A percentile compares a stretch with the other conserved stretches of the same genome.
These are phyloP conservation scores for Coenonympha arcania DNA, from an alignment of 2,888 invertebrate genomes.

Conservation along the genomic window DNA sequence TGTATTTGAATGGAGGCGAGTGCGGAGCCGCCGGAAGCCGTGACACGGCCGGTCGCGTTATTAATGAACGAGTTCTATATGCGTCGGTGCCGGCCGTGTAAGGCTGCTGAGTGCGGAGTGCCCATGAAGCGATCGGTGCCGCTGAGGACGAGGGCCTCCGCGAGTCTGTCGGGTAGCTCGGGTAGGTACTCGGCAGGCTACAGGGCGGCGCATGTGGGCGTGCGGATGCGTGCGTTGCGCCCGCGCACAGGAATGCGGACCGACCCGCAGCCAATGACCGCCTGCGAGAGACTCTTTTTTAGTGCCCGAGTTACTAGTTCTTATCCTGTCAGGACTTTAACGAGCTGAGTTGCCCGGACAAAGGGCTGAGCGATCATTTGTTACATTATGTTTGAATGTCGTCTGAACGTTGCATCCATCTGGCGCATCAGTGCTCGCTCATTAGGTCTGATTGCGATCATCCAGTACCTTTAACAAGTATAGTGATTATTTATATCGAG, in stretches of 20 bases:
- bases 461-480: no score
- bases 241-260: slow-evolving; percentile 69
- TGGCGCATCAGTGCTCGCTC: not conserved
- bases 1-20: slow-evolving; percentile 55
- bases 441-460: not conserved
- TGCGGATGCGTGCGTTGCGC: slow-evolving; percentile 56
- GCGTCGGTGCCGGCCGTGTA: slow-evolving; percentile 38
- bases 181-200: no score
- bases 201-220: slow-evolving; percentile 52
- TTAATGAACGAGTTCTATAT: slow-evolving; percentile 59
- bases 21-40: slow-evolving; percentile 58
- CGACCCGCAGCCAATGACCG: slow-evolving; percentile 73
- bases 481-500: no score
- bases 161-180: slow-evolving; percentile 26
- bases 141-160: slow-evolving; percentile 32
- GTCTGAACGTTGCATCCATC: not conserved
- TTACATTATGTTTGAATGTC: not conserved
- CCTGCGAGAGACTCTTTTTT: slow-evolving; percentile 67
- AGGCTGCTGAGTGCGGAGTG: slow-evolving; percentile 34
- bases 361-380: slow-evolving; percentile 31
- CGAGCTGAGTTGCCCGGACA: slow-evolving; percentile 45
- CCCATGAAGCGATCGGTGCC: slow-evolving; percentile 29
- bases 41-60: slow-evolving; percentile 59
- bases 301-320: slow-evolving; percentile 55
- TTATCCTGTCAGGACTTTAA: slow-evolving; percentile 57